Evolutionary conservation across 2,797 vertebrate genomes (phyloP), one percentile per base, ranked within the genome.

Genomic region (Coregonus sp.): DNA sequence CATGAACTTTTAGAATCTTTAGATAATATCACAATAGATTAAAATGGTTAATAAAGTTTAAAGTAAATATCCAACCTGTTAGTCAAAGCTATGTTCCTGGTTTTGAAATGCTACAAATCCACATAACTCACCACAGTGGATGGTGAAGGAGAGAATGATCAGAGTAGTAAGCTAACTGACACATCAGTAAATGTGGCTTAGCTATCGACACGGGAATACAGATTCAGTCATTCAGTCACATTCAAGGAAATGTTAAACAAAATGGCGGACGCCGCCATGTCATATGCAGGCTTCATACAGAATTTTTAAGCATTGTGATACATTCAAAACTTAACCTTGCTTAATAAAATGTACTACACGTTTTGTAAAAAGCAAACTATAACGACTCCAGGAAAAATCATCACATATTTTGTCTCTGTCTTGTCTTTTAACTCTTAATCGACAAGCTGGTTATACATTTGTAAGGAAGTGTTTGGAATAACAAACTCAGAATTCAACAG

Each of bases 251-350:
- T 47, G 2, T 68, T 77, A 79, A 85, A 86, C 85, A 89, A 92
- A 90, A 92, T 89, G 88, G 87, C 85, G 75, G 87, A 73, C n/a
- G 77, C 66, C 72, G 82, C 86, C 85, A 88, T 86, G 84, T 88
- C 80, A 87, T 59, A 20, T 9, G 2, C 18, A 0, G 54, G 5
- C 56, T 59, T 59, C 56, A 59, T n/a, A 29, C 59, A 12, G 14
- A 31, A 67, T 67, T 1, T 6, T 18, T 1, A 4, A 37, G 5
- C 16, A 37, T 15, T 4, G 66, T 15, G 15, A 35, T n/a, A 66
- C 70, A 67, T 66, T 51, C 16, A 18, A 12, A 31, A 75, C 18
- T 5, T 77, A 4, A 72, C 77, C 47, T 33, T 29, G 59, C 25
- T 33, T 29, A 2, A 11, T 65, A 18, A 2, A 67, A 2, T 40